Evolutionary conservation across 1,140 invertebrate genomes (phyloP).

Genomic region (Trialeurodes vaporariorum): DNA sequence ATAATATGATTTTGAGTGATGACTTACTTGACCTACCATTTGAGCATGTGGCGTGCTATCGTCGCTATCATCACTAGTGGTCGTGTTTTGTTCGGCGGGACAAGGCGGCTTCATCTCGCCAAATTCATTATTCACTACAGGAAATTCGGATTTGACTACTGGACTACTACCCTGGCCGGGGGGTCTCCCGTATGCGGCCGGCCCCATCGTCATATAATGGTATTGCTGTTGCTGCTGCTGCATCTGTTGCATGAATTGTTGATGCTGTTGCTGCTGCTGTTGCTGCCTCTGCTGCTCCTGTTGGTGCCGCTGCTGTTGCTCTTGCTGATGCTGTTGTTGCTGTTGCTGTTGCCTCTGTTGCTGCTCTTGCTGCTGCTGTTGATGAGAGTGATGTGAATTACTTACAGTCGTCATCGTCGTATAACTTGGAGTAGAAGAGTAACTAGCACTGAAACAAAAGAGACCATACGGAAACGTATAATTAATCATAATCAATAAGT

Average conservation of each 20-base stretch:
- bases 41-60: constrained; percentile 65
- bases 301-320: constrained; percentile 41
- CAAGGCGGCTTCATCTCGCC: not conserved
- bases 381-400: constrained; percentile 7
- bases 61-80: constrained; percentile 77
- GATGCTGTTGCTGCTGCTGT: constrained; percentile 34
- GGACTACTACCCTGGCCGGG: constrained; percentile 42
- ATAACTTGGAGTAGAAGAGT: not conserved
- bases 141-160: constrained; percentile 39
- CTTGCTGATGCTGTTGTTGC: constrained; percentile 31
- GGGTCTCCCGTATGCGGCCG: constrained; percentile 25
- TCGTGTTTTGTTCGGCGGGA: constrained; percentile 42
- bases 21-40: constrained; percentile 38
- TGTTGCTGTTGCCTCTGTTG: constrained; percentile 11
- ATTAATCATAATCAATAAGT: too few relatives aligned
- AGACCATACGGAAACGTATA: too few relatives aligned
- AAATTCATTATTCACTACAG: constrained; percentile 20
- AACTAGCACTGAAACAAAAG: not conserved
- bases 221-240: constrained; percentile 20
- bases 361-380: constrained; percentile 14
- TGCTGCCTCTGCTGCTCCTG: constrained; percentile 24
- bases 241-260: constrained; percentile 24
- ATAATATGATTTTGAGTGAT: too few relatives aligned
- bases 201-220: constrained; percentile 19
- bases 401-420: not conserved